Evolutionary conservation across 92 coral and sea anemone species (phyloP).

Genomic region (Muricea muricata): DNA sequence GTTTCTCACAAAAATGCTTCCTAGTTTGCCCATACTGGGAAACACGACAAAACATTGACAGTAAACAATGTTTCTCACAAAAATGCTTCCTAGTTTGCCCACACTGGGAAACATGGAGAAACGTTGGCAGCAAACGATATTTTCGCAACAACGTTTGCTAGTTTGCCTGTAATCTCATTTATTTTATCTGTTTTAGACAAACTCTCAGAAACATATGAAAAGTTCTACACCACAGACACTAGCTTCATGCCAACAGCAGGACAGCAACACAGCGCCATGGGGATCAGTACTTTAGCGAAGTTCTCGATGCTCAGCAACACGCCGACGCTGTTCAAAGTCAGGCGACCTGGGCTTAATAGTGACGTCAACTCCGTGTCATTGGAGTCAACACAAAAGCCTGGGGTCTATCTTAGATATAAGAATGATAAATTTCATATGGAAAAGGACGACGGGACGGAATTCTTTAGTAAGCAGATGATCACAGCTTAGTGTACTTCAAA

Average conservation of each 20-base stretch:
- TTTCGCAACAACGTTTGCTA: too few relatives aligned
- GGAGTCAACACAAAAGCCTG: conserved; percentile 80
- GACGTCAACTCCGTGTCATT: conserved; percentile 81
- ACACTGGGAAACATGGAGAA: too few relatives aligned
- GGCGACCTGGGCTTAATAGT: conserved; percentile 92
- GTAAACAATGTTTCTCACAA: too few relatives aligned
- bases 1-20: too few relatives aligned
- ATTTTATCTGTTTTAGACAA: conserved; percentile 9
- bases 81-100: too few relatives aligned
- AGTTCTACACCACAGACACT: conserved; percentile 34
- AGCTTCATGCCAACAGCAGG: not conserved
- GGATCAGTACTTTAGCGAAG: conserved; percentile 34
- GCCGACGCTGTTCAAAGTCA: conserved; percentile 72
- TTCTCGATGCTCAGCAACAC: conserved; percentile 43
- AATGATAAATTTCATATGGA: conserved; percentile 95
- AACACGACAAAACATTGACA: too few relatives aligned
- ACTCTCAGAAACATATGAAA: conserved; percentile 25
- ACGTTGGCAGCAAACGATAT: too few relatives aligned
- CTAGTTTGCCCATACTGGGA: too few relatives aligned
- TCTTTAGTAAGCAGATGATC: conserved; percentile 73
- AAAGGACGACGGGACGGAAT: conserved; percentile 75
- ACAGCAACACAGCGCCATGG: conserved; percentile 5
- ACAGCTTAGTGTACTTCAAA: too few relatives aligned
- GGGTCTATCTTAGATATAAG: conserved; percentile 87
- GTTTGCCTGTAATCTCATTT: not conserved